Conservation (phyloP, 2,888 invertebrate genomes). For the Diaprepes abbreviatus region DNA sequence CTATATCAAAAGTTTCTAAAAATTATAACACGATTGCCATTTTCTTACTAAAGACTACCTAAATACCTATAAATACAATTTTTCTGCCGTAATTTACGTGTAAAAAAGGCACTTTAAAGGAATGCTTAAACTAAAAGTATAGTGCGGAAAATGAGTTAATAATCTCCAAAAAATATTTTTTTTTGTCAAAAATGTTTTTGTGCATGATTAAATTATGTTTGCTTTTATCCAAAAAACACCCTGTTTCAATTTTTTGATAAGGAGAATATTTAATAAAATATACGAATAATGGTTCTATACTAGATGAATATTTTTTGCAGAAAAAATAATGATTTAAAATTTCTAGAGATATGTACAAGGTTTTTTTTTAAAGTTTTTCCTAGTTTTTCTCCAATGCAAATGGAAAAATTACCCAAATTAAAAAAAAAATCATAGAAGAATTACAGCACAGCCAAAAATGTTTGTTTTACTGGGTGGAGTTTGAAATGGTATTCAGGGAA, state of each 20-base stretch:
- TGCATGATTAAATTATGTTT: constrained; percentile 9
- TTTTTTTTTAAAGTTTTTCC: too few species aligned
- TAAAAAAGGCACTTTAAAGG: constrained; percentile 60
- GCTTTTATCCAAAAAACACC: constrained; percentile 31
- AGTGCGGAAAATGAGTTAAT: constrained; percentile 16
- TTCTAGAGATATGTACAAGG: constrained; percentile 1
- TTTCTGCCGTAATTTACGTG: constrained; percentile 29
- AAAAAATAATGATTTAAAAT: constrained; percentile 10
- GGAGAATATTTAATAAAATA: constrained; percentile 32
- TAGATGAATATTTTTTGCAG: constrained; percentile 10
- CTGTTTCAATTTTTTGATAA: constrained; percentile 17
- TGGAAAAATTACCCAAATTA: too few species aligned
- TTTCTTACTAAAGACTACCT: constrained; percentile 32
- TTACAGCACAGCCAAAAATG: too few species aligned
- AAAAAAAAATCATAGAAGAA: too few species aligned
- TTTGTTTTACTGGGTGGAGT: too few species aligned
- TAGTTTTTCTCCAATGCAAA: too few species aligned
- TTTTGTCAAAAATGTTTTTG: constrained; percentile 10
- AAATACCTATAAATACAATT: constrained; percentile 39
- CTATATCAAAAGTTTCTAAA: constrained; percentile 19
- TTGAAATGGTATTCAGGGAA: too few species aligned
- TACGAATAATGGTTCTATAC: constrained; percentile 17
- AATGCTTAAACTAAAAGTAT: constrained; percentile 56
- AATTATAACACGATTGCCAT: constrained; percentile 41
- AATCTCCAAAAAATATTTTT: constrained; percentile 33